Evolutionary conservation across 2,888 invertebrate species (phyloP), one percentile per base, ranked within the genome.

Genomic region (Chymomyza caudatula): DNA sequence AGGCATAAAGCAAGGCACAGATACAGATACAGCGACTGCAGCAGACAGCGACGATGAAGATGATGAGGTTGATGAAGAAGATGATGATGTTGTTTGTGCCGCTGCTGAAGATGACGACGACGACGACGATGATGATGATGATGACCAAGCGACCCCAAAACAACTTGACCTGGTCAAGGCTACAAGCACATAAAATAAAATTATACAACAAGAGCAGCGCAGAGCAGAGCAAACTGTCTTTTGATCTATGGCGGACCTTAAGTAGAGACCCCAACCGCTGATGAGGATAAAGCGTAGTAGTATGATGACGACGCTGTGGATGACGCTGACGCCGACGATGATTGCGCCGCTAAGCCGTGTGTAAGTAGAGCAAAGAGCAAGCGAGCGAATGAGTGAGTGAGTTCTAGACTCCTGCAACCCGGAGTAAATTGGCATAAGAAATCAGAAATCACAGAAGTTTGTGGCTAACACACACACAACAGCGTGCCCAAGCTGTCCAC

Each of bases 141-240:
- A 37, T 37, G 69, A 69, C 71, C 58, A 62, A 43, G 53, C 87
- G 81, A 81, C 87, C 87, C 82, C 73, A 67, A 83, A 77, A 75
- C 76, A 76, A 76, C 68, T 77, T 87, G 86, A 86, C 87, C 86
- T 86, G 88, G 87, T 88, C 86, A 86, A 86, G 88, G 86, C 88
- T 88, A 74, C 74, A 74, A 67, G 86, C 83, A 78, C 71, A 86
- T 86, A 81, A 87, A 86, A 86, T 76, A 70, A 87, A 82, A 78
- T 85, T 86, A 83, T 85, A 86, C 86, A 86, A 77, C 83, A 71
- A 76, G 54, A 29, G 63, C 44, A 44, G 25, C 22, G 44, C 22
- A 29, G 20, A 58, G 56, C 44, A 52, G 17, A 42, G 76, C 85
- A 84, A 86, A 87, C 82, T 87, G 86, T 86, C 82, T 87, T 82